Base-by-base conservation (phyloP, 2,888 invertebrate species). In the Ennomos quercinarius region DNA sequence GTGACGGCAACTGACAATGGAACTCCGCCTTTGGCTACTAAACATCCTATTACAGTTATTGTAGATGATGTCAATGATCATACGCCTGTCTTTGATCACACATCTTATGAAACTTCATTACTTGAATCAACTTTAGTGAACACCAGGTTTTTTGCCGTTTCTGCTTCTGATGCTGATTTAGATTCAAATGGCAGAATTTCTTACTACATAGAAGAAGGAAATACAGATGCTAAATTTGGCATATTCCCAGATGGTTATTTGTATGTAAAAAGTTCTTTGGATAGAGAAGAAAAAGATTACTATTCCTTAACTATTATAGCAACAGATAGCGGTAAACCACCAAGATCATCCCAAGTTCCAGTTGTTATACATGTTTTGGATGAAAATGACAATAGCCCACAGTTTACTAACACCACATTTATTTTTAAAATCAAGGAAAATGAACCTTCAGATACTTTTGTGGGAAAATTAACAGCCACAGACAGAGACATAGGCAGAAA, bases 361-460 rank as follows among this genome's bases (percentile, higher is more conserved):
- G 96, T 99, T 1, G 97, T 98, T 12, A 96, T 99, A 64, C 98
- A 98, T 79, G 95, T 99, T 17, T 95, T 98, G 63, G 99, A 99
- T 88, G 98, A 99, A 89, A 99, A 99, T 86, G 99, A 99, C 87
- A 98, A 99, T 84, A 95, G 96, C 36, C 99, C 99, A 0, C 95
- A 96, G 80, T 99, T 99, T 86, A 95, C 96, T 2, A 98, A 99
- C 74, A 95, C 95, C 36, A 97, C 97, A 11, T 99, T 99, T 86
- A 96, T 96, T 60, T 98, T 99, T 80, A 96, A 95, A 82, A 95
- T 99, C 12, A 95, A 96, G 52, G 98, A 98, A 89, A 98, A 98
- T 84, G 96, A 97, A 67, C 96, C 97, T 1, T 94, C 96, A 0
- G 97, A 97, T 82, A 96, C 98, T 0, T 98, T 98, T 86, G 97